Evolutionary conservation across 2,888 invertebrate genomes (phyloP).

Genomic region (Zygaena filipendulae): DNA sequence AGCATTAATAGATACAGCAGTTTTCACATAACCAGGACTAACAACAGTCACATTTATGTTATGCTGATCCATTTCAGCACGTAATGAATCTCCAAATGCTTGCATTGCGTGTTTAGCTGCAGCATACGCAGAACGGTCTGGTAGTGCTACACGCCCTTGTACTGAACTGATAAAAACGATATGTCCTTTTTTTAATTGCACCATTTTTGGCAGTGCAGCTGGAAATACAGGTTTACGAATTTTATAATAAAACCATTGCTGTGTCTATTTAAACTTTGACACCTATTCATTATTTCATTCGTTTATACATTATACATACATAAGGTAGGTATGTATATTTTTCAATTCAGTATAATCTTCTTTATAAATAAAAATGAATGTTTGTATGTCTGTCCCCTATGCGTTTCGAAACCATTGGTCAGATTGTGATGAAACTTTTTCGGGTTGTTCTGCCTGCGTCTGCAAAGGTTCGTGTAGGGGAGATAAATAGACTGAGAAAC

Average conservation of each 20-base stretch:
- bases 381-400: no score
- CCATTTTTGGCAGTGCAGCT: slow-evolving; percentile 89
- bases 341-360: no score
- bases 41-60: slow-evolving; percentile 89
- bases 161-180: slow-evolving; percentile 92
- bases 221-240: slow-evolving; percentile 27
- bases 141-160: slow-evolving; percentile 92
- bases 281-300: no score
- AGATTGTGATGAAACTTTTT: no score
- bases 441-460: no score
- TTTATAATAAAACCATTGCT: slow-evolving; percentile 1
- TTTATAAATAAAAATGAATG: no score
- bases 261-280: no score
- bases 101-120: slow-evolving; percentile 96
- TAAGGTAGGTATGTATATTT: no score
- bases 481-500: no score
- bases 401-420: no score
- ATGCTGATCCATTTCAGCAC: slow-evolving; percentile 84
- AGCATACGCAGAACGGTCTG: slow-evolving; percentile 87
- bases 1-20: slow-evolving; percentile 93
- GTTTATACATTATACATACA: no score
- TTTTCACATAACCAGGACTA: slow-evolving; percentile 90
- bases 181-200: slow-evolving; percentile 78
- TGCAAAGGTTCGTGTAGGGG: no score
- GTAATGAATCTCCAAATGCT: slow-evolving; percentile 90